Evolutionary conservation across 64 coral and sea anemone genomes (phyloP).

Genomic region (Stichodactyla mertensii): DNA sequence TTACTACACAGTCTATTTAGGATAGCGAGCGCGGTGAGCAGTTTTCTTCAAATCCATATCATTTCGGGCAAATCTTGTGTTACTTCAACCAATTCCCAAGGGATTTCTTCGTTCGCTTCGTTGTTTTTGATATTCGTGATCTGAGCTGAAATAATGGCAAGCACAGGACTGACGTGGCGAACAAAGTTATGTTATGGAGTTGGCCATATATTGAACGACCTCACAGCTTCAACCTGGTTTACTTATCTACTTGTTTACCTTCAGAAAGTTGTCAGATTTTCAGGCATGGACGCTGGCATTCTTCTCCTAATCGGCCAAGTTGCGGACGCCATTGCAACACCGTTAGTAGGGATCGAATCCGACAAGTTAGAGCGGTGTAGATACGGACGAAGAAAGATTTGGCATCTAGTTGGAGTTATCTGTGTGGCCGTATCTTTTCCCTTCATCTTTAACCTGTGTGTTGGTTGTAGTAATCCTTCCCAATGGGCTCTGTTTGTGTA

Average conservation of each 20-base stretch:
- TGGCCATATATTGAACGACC: conserved; percentile 79
- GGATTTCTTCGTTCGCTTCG: too few species aligned
- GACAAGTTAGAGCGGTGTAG: conserved; percentile 53
- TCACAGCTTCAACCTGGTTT: conserved; percentile 82
- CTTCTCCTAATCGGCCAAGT: conserved; percentile 71
- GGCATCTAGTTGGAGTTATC: conserved; percentile 59
- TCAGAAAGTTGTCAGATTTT: conserved; percentile 69
- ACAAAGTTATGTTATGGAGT: conserved; percentile 68
- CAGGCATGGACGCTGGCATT: conserved; percentile 56
- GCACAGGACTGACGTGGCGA: conserved; percentile 22
- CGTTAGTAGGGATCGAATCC: conserved; percentile 74
- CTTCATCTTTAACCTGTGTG: conserved; percentile 76
- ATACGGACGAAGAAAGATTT: conserved; percentile 75
- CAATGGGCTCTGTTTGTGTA: conserved; percentile 68
- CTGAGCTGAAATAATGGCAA: not conserved
- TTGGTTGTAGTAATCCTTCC: conserved; percentile 52
- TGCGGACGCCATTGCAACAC: conserved; percentile 68
- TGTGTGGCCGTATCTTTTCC: conserved; percentile 62
- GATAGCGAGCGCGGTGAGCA: too few species aligned
- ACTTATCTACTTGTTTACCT: conserved; percentile 81
- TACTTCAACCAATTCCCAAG: too few species aligned
- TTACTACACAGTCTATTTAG: too few species aligned
- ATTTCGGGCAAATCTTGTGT: too few species aligned
- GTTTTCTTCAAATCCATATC: too few species aligned
- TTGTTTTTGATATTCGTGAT: too few species aligned